These are phyloP conservation scores for Platichthys flesus DNA, from an alignment of 2,113 vertebrate genomes.

Conservation along the genomic window DNA sequence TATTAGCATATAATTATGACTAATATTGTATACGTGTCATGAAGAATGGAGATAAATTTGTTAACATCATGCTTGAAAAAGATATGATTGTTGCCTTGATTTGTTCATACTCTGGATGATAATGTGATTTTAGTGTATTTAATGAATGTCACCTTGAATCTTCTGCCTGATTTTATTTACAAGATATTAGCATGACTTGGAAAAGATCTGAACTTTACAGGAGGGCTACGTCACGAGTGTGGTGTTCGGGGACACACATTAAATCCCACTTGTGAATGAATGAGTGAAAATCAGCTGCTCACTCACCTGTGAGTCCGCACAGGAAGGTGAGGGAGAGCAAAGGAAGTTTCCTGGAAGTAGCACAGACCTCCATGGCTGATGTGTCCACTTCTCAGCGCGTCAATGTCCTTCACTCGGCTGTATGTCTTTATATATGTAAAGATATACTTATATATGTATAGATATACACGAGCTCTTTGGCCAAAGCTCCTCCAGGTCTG, in stretches of 20 bases:
- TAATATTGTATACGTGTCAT: not conserved
- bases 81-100: not conserved
- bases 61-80: not conserved
- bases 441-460: too few species aligned
- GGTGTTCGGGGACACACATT: not conserved
- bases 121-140: constrained; percentile 2
- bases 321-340: constrained; percentile 66
- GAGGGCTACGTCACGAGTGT: not conserved
- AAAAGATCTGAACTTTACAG: too few species aligned
- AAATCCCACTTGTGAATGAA: not conserved
- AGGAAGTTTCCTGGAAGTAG: constrained; percentile 74
- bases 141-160: constrained; percentile 28
- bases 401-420: constrained; percentile 28
- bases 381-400: constrained; percentile 10
- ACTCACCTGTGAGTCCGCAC: constrained; percentile 76
- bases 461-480: too few species aligned
- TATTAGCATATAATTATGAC: not conserved
- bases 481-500: constrained; percentile 16
- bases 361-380: constrained; percentile 67
- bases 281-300: not conserved
- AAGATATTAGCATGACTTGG: not conserved
- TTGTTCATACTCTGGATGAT: not conserved
- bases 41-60: not conserved
- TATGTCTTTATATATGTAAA: constrained; percentile 11
- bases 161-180: not conserved